Evolutionary conservation across 1,140 invertebrate genomes (phyloP).

Genomic region (Manduca sexta): DNA sequence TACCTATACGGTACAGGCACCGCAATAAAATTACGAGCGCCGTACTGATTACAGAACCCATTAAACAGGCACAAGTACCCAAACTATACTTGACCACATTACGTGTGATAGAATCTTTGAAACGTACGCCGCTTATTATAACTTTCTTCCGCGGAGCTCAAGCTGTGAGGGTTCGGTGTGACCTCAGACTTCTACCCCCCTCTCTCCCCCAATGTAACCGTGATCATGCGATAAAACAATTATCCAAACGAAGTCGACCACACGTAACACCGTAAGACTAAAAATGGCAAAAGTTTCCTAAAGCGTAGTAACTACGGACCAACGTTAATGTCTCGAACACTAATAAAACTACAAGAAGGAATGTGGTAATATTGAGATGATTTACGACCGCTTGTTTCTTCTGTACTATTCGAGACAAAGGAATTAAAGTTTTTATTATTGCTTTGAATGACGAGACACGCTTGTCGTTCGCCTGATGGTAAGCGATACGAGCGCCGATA

Average conservation of each 20-base stretch:
- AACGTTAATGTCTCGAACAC: not conserved
- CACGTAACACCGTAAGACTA: constrained; percentile 44
- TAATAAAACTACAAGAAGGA: not conserved
- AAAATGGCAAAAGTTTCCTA: constrained; percentile 45
- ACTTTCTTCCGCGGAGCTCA: constrained; percentile 51
- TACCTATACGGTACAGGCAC: too few species aligned
- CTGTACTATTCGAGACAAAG: too few species aligned
- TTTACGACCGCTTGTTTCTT: too few species aligned
- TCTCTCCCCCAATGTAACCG: constrained; percentile 29
- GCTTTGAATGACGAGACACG: too few species aligned
- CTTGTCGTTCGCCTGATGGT: too few species aligned
- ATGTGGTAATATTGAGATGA: too few species aligned
- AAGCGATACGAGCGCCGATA: too few species aligned
- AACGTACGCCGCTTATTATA: constrained; percentile 50
- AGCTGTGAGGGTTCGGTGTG: constrained; percentile 41
- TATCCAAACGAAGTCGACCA: constrained; percentile 46
- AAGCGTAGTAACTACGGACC: not conserved
- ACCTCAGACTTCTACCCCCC: constrained; percentile 3
- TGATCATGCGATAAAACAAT: constrained; percentile 69
- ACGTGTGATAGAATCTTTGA: constrained; percentile 53
- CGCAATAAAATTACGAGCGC: constrained; percentile 6
- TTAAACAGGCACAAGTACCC: constrained; percentile 26
- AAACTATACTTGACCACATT: constrained; percentile 63
- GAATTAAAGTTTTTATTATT: too few species aligned
- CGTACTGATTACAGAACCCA: constrained; percentile 29